Evolutionary conservation across 2,888 invertebrate species (phyloP), one percentile per base, ranked within the genome.

Genomic region (Sialis fuliginosa): DNA sequence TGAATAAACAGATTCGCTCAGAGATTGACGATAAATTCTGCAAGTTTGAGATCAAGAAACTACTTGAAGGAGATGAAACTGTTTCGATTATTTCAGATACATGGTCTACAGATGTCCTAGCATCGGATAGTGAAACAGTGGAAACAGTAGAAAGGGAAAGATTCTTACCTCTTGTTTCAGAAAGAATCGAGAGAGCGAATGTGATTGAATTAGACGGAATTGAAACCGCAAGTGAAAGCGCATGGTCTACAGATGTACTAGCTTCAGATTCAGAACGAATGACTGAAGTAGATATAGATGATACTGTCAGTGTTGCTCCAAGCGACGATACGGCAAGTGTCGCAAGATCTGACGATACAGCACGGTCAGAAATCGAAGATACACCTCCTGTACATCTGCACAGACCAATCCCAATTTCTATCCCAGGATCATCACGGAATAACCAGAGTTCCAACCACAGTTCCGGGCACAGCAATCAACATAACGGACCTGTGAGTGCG

Each of bases 21-120:
- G 96, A 97, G 58, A 91, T 97, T 49, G 95, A 96, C 56, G 97
- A 97, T 56, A 92, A 95, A 62, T 97, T 97, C 71, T 95, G 96
- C 63, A 95, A 96, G 67, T 97, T 97, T 64, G 95, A 95, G 62
- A 89, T 97, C 34, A 91, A 87, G 67, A 80, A 81, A 59, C 62
- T 81, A 47, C 61, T 76, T 54, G 77, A 77, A 65, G 88, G 87
- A 2, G 96, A 96, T 63, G 97, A 97, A 66, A 93, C 93, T 1
- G 84, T 93, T 55, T 96, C 95, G 35, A 81, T 96, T 58, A 93
- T 97, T 55, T 93, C 93, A 42, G 97, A 98, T 63, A 95, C 95
- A 1, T 97, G 97, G 97, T 93, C 93, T 54, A 97, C 97, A 1
- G 97, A 97, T 65, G 97, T 97, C 42, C 66, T 96, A 48, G 95